These are phyloP conservation scores for Pygathrix nemaeus DNA, from an alignment of 2,113 vertebrate genomes.

Conservation along the genomic window DNA sequence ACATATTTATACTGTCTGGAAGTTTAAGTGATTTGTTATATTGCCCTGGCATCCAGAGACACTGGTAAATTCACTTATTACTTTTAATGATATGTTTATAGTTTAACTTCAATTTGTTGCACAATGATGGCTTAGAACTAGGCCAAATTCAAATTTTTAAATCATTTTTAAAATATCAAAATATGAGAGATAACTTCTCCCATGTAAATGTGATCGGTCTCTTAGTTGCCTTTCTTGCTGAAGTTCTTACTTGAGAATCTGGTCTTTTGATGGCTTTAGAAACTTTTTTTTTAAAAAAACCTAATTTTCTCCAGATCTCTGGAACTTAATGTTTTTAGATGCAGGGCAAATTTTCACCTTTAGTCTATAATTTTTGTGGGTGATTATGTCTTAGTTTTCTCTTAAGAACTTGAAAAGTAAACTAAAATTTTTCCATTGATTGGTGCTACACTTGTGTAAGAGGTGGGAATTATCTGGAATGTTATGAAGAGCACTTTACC, in stretches of 20 bases:
- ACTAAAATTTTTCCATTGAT: not conserved
- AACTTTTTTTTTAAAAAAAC: not conserved
- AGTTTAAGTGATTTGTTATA: not conserved
- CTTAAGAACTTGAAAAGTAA: not conserved
- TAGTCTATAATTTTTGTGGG: not conserved
- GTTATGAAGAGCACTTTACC: fast-evolving
- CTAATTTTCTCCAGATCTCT: not conserved
- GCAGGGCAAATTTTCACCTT: not conserved
- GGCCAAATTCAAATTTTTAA: not conserved
- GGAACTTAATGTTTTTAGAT: not conserved
- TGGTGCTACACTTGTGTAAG: not conserved
- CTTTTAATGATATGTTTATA: not conserved
- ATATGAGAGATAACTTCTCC: not conserved
- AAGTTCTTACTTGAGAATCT: not conserved
- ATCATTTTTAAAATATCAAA: not conserved
- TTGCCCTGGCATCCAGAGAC: not conserved
- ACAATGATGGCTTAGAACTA: not conserved
- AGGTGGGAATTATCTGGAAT: not conserved
- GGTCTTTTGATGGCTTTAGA: not conserved
- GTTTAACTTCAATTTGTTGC: not conserved
- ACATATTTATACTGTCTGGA: not conserved
- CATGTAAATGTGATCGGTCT: not conserved
- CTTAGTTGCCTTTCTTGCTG: not conserved
- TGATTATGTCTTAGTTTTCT: not conserved
- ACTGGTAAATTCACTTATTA: not conserved